These are phyloP conservation scores for Hemichromis elongatus DNA, from an alignment of 2,113 vertebrate genomes.

Conservation along the genomic window DNA sequence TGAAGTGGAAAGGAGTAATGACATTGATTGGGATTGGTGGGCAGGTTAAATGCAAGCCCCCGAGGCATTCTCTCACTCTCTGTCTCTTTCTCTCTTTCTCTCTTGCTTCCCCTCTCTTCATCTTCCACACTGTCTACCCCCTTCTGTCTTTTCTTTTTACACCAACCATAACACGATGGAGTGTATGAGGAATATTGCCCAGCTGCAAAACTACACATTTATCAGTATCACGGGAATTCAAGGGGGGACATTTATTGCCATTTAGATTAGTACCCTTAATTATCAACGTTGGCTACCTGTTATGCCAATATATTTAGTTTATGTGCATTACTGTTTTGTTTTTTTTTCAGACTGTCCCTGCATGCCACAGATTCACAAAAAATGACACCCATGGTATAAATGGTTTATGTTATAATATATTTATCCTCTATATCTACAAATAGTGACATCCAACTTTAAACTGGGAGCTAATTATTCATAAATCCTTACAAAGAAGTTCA, in stretches of 20 bases:
- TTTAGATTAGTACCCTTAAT: slow-evolving; percentile 38
- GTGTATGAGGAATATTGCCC: slow-evolving; percentile 2
- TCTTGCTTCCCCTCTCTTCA: slow-evolving; percentile 28
- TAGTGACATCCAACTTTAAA: not conserved
- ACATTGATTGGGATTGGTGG: slow-evolving; percentile 88
- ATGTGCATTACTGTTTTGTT: not conserved
- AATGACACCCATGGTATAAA: not conserved
- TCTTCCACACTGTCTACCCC: not conserved
- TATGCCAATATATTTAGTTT: slow-evolving; percentile 17
- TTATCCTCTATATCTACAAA: not conserved
- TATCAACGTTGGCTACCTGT: slow-evolving; percentile 28
- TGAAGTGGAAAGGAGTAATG: slow-evolving; percentile 87
- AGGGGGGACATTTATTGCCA: slow-evolving; percentile 34
- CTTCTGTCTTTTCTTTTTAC: slow-evolving; percentile 25
- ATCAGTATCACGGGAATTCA: slow-evolving; percentile 45
- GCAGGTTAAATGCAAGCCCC: slow-evolving; percentile 74
- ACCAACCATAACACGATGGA: slow-evolving; percentile 33
- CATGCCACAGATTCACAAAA: not conserved
- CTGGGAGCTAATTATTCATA: not conserved
- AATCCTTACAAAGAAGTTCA: not conserved
- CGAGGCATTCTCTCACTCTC: slow-evolving; percentile 46
- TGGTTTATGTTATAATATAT: not conserved
- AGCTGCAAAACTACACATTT: slow-evolving; percentile 43
- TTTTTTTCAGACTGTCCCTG: not conserved
- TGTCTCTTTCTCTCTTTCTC: slow-evolving; percentile 22